Evolutionary conservation across 2,888 invertebrate species (phyloP).

Genomic region (Thymelicus lineola): DNA sequence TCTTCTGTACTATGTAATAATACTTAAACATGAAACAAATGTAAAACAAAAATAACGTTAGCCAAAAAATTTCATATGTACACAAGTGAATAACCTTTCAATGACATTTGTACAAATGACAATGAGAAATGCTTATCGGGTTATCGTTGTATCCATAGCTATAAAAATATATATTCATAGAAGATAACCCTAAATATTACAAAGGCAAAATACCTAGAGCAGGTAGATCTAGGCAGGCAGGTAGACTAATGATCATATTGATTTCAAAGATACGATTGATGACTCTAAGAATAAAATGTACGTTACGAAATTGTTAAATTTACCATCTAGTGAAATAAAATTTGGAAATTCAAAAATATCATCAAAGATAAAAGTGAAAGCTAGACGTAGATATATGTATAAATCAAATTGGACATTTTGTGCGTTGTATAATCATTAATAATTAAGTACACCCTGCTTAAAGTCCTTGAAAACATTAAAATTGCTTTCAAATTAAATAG

Average conservation of each 20-base stretch:
- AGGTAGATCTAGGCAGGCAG: neutral
- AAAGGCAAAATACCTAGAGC: constrained; percentile 8
- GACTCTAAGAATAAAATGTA: neutral
- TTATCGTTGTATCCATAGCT: constrained; percentile 19
- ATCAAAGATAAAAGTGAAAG: constrained; percentile 14
- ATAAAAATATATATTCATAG: constrained; percentile 11
- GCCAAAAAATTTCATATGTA: constrained; percentile 53
- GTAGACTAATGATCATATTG: neutral
- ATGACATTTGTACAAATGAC: constrained; percentile 60
- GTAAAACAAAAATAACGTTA: neutral
- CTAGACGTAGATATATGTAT: constrained; percentile 14
- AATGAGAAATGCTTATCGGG: constrained; percentile 43
- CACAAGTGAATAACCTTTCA: constrained; percentile 43
- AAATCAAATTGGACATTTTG: constrained; percentile 57
- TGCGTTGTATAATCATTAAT: constrained; percentile 60
- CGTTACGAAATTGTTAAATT: neutral
- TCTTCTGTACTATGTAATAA: no score
- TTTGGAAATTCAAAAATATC: constrained; percentile 1
- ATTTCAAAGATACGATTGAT: neutral
- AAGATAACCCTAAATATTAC: constrained; percentile 3
- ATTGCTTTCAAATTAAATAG: constrained; percentile 26
- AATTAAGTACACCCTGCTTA: constrained; percentile 64
- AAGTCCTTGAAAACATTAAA: constrained; percentile 52
- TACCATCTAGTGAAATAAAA: neutral
- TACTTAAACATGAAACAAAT: neutral